Evolutionary conservation across 2,113 vertebrate genomes (phyloP), one percentile per base, ranked within the genome.

Genomic region (Equus przewalskii): DNA sequence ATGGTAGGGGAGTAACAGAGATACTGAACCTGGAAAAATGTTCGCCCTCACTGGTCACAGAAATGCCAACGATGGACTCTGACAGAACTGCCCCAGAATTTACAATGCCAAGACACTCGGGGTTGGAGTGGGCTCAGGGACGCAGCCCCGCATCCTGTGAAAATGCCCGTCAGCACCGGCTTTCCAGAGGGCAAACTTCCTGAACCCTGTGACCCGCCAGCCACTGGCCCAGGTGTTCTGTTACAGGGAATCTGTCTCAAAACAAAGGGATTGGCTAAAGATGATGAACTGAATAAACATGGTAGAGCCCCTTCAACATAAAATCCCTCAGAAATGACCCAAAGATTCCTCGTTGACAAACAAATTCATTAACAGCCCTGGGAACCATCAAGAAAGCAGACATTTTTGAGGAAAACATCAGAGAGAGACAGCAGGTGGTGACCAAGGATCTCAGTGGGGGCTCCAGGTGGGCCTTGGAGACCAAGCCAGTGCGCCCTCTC

Each of bases 11-110:
- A 19, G n/a, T 33, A n/a, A 58, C 72, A 41, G 4, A 13, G 5
- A 28, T 6, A 16, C 0, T 0, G 7, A 18, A 2, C 1, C 26
- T 0, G 33, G 1, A 41, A n/a, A 44, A 36, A 4, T 1, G 1
- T 33, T 44, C 44, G 1, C 5, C 46, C 30, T 65, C 41, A 4
- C 15, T 24, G 64, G 54, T 56, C 58, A 49, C 3, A n/a, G 56
- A 26, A 21, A 15, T 0, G 7, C 56, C 21, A 3, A 60, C 12
- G 6, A 1, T 0, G 0, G 8, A 6, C 22, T n/a, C 12, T n/a
- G 22, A 51, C 10, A 12, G 49, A 1, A 51, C 49, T 12, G 49
- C 49, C 49, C 49, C 10, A 51, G 49, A 12, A 51, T 51, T 51
- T 51, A 51, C 49, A 51, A 51, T 12, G 49, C 13, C 4, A 12